Conservation (phyloP, 2,888 invertebrate species). For the Sclerodermus sp. region DNA sequence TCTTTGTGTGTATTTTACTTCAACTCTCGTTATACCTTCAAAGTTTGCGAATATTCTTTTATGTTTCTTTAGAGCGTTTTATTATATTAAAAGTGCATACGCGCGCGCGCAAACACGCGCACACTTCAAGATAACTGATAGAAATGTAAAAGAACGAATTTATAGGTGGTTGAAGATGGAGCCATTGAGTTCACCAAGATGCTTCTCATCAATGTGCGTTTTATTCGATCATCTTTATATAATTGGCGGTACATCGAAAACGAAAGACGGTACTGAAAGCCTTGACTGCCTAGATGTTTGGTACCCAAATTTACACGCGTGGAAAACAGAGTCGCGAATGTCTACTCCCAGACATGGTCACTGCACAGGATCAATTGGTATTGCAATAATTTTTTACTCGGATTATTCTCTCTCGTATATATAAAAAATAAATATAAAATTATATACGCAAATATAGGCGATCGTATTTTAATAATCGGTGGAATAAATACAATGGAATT, state of each 20-base stretch:
- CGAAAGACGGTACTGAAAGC: constrained; percentile 57
- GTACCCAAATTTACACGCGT: constrained; percentile 62
- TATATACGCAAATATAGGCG: constrained; percentile 28
- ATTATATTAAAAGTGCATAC: too few species aligned
- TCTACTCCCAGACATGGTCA: constrained; percentile 70
- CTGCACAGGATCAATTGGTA: constrained; percentile 65
- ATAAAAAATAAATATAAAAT: not conserved
- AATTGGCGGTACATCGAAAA: constrained; percentile 69
- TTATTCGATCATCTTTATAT: constrained; percentile 63
- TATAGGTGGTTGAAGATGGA: constrained; percentile 41
- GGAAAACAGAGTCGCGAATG: constrained; percentile 66
- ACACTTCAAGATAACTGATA: too few species aligned
- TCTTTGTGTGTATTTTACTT: too few species aligned
- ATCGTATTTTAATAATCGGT: constrained; percentile 67
- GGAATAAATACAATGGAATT: constrained; percentile 66
- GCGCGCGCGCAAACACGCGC: too few species aligned
- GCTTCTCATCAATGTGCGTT: constrained; percentile 46
- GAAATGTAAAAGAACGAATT: not conserved
- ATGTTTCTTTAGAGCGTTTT: too few species aligned
- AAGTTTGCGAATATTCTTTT: too few species aligned
- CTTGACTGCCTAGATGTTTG: constrained; percentile 65
- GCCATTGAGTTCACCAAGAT: constrained; percentile 43
- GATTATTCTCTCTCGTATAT: not conserved
- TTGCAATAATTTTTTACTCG: constrained; percentile 38
- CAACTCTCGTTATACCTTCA: too few species aligned